phyloP scores from a whole-genome alignment of 2,797 vertebrate species.

The Simalia tracyae region DNA sequence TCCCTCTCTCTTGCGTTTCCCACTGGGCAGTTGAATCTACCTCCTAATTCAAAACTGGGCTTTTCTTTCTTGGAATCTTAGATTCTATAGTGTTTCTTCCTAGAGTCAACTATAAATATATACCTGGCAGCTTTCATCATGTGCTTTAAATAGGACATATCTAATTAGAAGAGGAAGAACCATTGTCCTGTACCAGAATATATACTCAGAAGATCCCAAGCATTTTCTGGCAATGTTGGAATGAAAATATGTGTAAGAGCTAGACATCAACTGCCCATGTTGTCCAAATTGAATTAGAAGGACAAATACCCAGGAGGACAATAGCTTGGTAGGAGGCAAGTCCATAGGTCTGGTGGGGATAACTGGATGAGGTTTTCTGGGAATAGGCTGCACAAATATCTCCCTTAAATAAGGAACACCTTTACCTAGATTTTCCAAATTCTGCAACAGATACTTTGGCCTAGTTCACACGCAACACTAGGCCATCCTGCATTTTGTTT shows the following conservation, averaged over 20 bases:
- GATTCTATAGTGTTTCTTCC: not conserved
- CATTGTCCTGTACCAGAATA: not conserved
- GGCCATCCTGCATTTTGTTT: not conserved
- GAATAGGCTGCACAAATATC: not conserved
- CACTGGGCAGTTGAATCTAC: slow-evolving; percentile 6
- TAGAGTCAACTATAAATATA: not conserved
- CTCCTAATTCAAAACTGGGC: slow-evolving; percentile 21
- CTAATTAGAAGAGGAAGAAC: too few relatives aligned
- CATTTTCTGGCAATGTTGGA: not conserved
- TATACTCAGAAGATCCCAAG: not conserved
- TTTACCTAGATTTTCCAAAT: not conserved
- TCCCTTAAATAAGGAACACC: not conserved
- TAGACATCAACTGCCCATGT: not conserved
- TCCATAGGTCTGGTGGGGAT: not conserved
- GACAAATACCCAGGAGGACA: not conserved
- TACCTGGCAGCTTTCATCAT: not conserved
- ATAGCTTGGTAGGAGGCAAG: not conserved
- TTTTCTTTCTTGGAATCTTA: slow-evolving; percentile 20
- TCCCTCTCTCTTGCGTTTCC: not conserved
- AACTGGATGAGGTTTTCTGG: not conserved
- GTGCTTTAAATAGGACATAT: not conserved
- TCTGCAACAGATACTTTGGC: not conserved
- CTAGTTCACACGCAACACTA: not conserved
- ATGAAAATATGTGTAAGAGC: not conserved
- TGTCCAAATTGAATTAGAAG: not conserved